Base-by-base conservation (phyloP, 2,113 vertebrate species). In the Brachypodius melanocephalos region DNA sequence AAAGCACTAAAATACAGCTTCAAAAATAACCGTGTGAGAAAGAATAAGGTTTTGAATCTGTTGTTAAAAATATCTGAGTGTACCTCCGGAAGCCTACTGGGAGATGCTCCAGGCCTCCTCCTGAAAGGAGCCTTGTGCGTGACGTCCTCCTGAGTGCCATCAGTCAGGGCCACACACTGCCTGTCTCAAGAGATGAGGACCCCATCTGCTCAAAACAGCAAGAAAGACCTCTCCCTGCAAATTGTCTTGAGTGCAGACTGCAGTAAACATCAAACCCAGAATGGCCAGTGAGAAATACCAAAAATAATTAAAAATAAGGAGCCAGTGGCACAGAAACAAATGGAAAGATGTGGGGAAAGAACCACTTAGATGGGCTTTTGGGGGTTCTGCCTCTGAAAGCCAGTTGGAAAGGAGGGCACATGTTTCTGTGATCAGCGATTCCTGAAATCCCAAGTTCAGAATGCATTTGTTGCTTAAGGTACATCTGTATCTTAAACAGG, bases 1-100 rank as follows among this genome's bases (percentile, higher is more conserved):
- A 95, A 95, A 77, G 51, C 67, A 85, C 22, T 72, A 67, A 93
- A 91, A 85, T 73, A 65, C 13, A 57, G 49, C 25, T 81, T 85
- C 84, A 91, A 86, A 94, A 95, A 95, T 80, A 96, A 69, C 66
- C 21, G 26, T n/a, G 17, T 49, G 42, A 91, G 77, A 93, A 73
- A 67, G 85, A 88, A 80, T 78, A 72, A 59, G 22, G 17, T 10
- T 88, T 93, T 93, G 63, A 77, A 68, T 57, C 42, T 85, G 62
- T 75, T 88, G 86, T 93, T 93, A 82, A 93, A 88, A 91, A 93
- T 92, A 90, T 46, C 29, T 16, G 25, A 16, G 68, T 28, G 36
- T 92, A 46, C 61, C 6, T 14, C 61, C 0, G 1, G 65, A 66
- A 75, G 58, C 80, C 61, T 88, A 25, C 45, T 59, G 59, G 38